Conservation (phyloP, 1,140 invertebrate species). For the Bombus superbus region DNA sequence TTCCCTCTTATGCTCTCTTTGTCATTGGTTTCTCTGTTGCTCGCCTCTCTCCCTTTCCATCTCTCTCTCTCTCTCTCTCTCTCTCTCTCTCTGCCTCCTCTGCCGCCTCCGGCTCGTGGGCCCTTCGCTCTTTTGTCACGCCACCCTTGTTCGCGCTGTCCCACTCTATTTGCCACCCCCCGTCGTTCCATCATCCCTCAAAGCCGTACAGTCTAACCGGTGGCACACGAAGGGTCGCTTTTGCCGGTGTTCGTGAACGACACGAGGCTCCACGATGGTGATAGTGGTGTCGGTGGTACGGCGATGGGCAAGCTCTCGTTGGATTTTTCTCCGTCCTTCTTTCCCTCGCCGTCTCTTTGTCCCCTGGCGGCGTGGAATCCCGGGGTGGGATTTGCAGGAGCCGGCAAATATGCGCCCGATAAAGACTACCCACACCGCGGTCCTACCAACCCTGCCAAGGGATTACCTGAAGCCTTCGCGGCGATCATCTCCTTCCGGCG, state of each 20-base stretch:
- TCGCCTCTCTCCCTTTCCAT: not conserved
- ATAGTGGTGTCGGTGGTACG: conserved; percentile 9
- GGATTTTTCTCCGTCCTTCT: conserved; percentile 56
- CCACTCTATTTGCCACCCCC: conserved; percentile 77
- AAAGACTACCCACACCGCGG: conserved; percentile 60
- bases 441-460: conserved; percentile 39
- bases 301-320: conserved; percentile 36
- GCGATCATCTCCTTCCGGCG: conserved; percentile 64
- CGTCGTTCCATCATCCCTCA: conserved; percentile 76
- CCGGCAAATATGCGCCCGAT: conserved; percentile 71
- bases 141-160: conserved; percentile 81
- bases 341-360: conserved; percentile 12
- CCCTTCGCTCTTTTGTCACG: conserved; percentile 81
- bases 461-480: conserved; percentile 60
- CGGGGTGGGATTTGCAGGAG: conserved; percentile 66
- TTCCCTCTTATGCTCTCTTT: conserved; percentile 39
- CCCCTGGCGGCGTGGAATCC: conserved; percentile 55
- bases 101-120: conserved; percentile 56
- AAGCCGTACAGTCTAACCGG: conserved; percentile 71
- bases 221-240: conserved; percentile 55
- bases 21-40: conserved; percentile 41
- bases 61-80: not conserved
- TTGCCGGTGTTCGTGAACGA: conserved; percentile 36
- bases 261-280: conserved; percentile 4
- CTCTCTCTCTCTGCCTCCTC: conserved; percentile 28